Conservation (phyloP, 2,888 invertebrate species). For the Mactromeris polynyma region DNA sequence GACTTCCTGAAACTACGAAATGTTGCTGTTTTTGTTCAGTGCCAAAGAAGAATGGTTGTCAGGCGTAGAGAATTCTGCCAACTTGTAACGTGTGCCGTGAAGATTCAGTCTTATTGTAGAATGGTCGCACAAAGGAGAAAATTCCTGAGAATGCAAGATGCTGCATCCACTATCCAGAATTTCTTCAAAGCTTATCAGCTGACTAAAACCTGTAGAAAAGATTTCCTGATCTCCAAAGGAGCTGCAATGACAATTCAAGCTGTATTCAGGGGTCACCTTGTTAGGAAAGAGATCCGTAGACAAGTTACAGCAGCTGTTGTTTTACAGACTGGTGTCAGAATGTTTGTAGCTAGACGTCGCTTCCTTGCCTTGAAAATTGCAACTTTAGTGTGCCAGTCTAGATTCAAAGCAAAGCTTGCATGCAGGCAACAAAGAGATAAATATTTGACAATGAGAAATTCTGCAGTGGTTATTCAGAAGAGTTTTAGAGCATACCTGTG, state of each 20-base stretch:
- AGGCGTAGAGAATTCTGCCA: constrained; percentile 38
- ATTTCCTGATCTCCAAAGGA: constrained; percentile 39
- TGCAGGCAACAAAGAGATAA: constrained; percentile 38
- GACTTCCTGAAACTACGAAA: constrained; percentile 20
- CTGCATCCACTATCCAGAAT: constrained; percentile 26
- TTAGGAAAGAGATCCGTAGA: constrained; percentile 16
- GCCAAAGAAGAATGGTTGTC: constrained; percentile 49
- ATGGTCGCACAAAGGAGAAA: constrained; percentile 21
- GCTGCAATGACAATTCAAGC: constrained; percentile 74
- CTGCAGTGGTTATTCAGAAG: constrained; percentile 74
- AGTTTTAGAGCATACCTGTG: constrained; percentile 59
- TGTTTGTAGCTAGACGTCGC: constrained; percentile 14
- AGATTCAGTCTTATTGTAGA: constrained; percentile 71
- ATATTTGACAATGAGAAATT: constrained; percentile 42
- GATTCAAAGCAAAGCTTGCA: constrained; percentile 57
- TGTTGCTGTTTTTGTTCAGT: constrained; percentile 44
- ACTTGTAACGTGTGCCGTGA: constrained; percentile 62
- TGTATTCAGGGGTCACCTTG: constrained; percentile 52
- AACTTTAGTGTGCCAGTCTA: constrained; percentile 64
- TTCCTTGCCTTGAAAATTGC: constrained; percentile 14
- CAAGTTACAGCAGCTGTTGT: constrained; percentile 42
- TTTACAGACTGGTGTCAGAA: constrained; percentile 65
- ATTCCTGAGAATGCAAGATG: constrained; percentile 33
- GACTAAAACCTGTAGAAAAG: constrained; percentile 21
- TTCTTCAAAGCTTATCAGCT: constrained; percentile 34